phyloP scores from a whole-genome alignment of 2,888 invertebrate genomes.

The Tenthredo scrophulariae region DNA sequence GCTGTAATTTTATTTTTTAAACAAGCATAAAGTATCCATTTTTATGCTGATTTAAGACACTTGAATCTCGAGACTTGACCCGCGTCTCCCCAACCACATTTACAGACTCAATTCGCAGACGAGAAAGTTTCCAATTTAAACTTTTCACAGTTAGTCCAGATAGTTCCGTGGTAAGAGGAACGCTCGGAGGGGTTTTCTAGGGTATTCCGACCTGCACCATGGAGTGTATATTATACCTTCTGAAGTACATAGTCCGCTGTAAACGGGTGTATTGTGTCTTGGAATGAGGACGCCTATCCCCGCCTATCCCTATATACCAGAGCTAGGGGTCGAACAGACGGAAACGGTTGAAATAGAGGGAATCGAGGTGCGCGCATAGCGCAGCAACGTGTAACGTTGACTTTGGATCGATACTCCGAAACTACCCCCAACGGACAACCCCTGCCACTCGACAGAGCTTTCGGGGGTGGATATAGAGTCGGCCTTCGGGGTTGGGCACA shows the following conservation, averaged over 20 bases:
- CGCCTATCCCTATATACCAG: background rate
- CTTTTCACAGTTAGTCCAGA: constrained; percentile 33
- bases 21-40: constrained; percentile 4
- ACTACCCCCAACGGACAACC: constrained; percentile 53
- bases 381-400: constrained; percentile 46
- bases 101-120: constrained; percentile 16
- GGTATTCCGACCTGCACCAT: background rate
- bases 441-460: constrained; percentile 15
- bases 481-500: constrained; percentile 64
- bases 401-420: constrained; percentile 52
- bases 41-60: background rate
- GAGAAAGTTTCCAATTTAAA: constrained; percentile 46
- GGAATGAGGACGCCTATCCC: background rate
- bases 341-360: background rate
- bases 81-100: background rate
- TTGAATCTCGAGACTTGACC: constrained; percentile 14
- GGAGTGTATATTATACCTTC: constrained; percentile 13
- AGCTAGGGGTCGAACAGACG: background rate
- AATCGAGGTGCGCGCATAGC: background rate
- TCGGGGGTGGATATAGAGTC: constrained; percentile 50
- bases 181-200: background rate
- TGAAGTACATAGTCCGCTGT: constrained; percentile 15
- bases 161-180: constrained; percentile 43
- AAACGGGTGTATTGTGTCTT: constrained; percentile 21
- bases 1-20: background rate